A percentile compares a stretch with the other conserved stretches of the same genome.
These are phyloP conservation scores for Perca schrenkii DNA, from an alignment of 2,113 vertebrate species.

Conservation along the genomic window DNA sequence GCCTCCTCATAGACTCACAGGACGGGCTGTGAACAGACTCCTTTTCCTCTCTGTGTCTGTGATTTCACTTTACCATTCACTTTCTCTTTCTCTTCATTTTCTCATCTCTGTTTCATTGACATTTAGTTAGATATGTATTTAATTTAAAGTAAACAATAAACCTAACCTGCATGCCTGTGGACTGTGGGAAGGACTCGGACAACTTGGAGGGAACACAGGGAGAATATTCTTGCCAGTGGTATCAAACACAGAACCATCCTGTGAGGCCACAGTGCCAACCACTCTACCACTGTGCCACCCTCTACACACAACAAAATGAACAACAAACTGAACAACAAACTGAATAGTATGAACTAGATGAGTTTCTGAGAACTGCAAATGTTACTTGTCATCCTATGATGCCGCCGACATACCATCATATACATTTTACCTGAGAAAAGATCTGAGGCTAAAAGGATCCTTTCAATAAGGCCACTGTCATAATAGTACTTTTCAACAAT, in stretches of 20 bases:
- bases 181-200: no score
- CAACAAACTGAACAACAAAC: no score
- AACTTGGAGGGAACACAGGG: no score
- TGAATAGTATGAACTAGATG: no score
- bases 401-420: not conserved
- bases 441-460: not conserved
- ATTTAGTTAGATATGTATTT: no score
- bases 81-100: slow-evolving; percentile 9
- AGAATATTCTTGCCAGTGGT: no score
- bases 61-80: slow-evolving; percentile 59
- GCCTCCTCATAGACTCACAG: slow-evolving; percentile 44
- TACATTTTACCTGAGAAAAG: not conserved
- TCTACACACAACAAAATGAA: no score
- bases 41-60: slow-evolving; percentile 40
- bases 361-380: not conserved
- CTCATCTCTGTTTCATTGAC: not conserved
- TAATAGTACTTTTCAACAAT: not conserved
- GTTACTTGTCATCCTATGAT: not conserved
- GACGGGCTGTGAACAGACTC: slow-evolving; percentile 11
- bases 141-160: no score
- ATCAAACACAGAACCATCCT: no score
- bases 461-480: not conserved
- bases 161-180: no score
- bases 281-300: no score
- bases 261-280: no score